Evolutionary conservation across 2,113 vertebrate species (phyloP).

Genomic region (Cyanoliseus patagonus): DNA sequence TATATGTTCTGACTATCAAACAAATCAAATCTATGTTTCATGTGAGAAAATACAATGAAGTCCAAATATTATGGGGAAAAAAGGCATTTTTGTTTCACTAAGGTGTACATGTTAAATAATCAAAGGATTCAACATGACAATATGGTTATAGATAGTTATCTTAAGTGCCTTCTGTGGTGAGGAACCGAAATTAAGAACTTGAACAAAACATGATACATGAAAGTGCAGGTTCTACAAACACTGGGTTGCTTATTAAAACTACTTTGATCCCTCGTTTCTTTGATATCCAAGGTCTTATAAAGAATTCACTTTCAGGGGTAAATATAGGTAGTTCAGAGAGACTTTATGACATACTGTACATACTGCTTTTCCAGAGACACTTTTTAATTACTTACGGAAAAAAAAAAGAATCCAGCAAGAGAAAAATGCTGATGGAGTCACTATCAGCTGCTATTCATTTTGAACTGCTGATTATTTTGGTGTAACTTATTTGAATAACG

Average conservation of each 20-base stretch:
- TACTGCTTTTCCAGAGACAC: slow-evolving; percentile 87
- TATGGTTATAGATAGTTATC: slow-evolving; percentile 90
- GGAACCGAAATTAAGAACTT: slow-evolving; percentile 83
- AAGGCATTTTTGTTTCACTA: slow-evolving; percentile 80
- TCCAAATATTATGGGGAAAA: slow-evolving; percentile 70
- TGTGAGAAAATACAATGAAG: slow-evolving; percentile 64
- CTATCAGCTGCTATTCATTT: slow-evolving; percentile 26
- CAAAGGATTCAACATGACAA: slow-evolving; percentile 91
- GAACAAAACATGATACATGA: slow-evolving; percentile 88
- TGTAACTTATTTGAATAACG: slow-evolving; percentile 26
- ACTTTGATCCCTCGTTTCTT: slow-evolving; percentile 97
- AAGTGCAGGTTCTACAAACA: slow-evolving; percentile 91
- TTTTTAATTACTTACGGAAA: slow-evolving; percentile 91
- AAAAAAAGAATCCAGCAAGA: slow-evolving; percentile 68
- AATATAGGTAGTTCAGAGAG: slow-evolving; percentile 99
- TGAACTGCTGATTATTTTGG: slow-evolving; percentile 58
- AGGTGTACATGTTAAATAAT: slow-evolving; percentile 90
- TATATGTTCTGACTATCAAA: neutral
- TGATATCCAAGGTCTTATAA: slow-evolving; percentile 99
- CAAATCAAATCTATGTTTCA: slow-evolving; percentile 60
- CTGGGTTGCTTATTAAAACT: slow-evolving; percentile 98
- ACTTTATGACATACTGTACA: slow-evolving; percentile 89
- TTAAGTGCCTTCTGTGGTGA: slow-evolving; percentile 88
- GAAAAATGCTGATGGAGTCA: slow-evolving; percentile 65
- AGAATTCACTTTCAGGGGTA: slow-evolving; percentile 99